Base-by-base conservation (phyloP, 2,888 invertebrate species). In the Synanthedon tipuliformis region DNA sequence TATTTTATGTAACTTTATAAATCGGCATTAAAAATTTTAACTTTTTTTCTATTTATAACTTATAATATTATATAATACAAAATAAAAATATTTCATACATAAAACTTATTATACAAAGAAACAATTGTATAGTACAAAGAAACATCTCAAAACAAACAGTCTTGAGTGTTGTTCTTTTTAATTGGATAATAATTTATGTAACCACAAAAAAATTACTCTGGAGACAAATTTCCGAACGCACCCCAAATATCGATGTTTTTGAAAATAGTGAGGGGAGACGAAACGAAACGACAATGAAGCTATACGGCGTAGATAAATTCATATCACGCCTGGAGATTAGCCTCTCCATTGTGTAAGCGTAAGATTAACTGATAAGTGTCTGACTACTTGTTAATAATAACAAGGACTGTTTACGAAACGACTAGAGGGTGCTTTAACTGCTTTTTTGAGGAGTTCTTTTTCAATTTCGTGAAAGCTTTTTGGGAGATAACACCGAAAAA, bases 351-450 rank as follows among this genome's bases (percentile, higher is more conserved):
- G 86, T 85, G 66, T 62, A 63, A 66, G 82, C 80, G 82, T 80
- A 82, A 86, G 86, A 87, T 87, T 85, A 85, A 83, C 80, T 81
- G 86, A 87, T 87, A 86, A 85, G 85, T 85, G 81, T 78, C 75
- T 85, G 81, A 78, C 75, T 77, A 62, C 76, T 79, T 69, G 78
- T 78, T 82, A 85, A 84, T 85, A 85, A 85, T 85, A 86, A 78
- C 52, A 62, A 74, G 65, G 65, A 67, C 79, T 83, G 81, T 83
- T 81, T 81, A 65, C 61, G 55, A 55, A 55, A 53, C n/a, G 34
- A 34, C 34, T 34, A 10, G 34, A 34, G 34, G 34, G 34, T 34
- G 34, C 34, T 34, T 34, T 34, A 34, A 34, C 34, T 34, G 34
- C 34, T 34, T 34, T 34, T 34, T 10, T 34, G 34, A 34, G 34